Percentiles rank a stretch among this genome's conserved stretches.
Conservation (phyloP, 2,797 vertebrate genomes). For the Bryconaethiops microstoma region DNA sequence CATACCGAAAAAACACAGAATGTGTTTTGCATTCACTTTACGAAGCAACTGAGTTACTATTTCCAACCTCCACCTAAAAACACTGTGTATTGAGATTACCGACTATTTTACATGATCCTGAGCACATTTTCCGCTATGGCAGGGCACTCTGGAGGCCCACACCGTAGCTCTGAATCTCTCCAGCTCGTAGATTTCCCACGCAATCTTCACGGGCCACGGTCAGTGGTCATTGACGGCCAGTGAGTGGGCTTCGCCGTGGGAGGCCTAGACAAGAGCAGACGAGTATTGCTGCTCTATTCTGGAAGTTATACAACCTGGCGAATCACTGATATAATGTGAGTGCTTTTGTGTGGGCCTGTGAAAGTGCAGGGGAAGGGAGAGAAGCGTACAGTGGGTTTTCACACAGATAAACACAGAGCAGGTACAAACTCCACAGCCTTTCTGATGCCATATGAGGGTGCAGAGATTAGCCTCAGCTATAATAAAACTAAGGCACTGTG, state of each 20-base stretch:
- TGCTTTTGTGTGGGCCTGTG: conserved; percentile 36
- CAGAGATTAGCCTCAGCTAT: conserved; percentile 38
- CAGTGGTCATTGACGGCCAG: conserved; percentile 18
- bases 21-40: not conserved
- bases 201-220: conserved; percentile 13
- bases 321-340: conserved; percentile 36
- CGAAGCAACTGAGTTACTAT: not conserved
- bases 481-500: conserved; percentile 40
- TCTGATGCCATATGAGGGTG: conserved; percentile 26
- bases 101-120: not conserved
- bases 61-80: not conserved
- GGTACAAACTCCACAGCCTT: conserved; percentile 9
- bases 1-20: not conserved
- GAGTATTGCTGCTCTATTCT: conserved; percentile 32
- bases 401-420: conserved; percentile 22
- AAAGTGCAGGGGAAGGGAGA: not conserved
- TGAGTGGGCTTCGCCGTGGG: conserved; percentile 40
- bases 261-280: conserved; percentile 38
- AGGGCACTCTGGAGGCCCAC: conserved; percentile 4
- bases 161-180: not conserved
- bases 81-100: not conserved
- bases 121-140: not conserved
- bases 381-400: not conserved
- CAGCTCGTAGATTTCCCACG: conserved; percentile 19
- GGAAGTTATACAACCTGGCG: conserved; percentile 46